Percentiles rank a stretch among this genome's conserved stretches.
Conservation (phyloP, 2,113 vertebrate species). For the Sturnus vulgaris region DNA sequence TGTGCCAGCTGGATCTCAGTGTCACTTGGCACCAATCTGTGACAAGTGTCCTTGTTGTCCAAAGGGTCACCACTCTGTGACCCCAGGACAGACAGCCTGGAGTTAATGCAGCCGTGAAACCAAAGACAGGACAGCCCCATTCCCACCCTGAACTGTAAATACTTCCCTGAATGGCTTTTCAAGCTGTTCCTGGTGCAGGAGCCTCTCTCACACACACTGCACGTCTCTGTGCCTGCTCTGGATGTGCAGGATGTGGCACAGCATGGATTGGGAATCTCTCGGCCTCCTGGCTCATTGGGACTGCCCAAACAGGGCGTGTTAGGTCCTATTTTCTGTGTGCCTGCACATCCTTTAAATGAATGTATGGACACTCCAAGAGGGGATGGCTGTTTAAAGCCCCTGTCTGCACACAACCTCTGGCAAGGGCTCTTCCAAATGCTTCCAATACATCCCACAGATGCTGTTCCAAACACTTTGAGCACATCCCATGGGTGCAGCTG, state of each 20-base stretch:
- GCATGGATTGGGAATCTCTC: not conserved
- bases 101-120: not conserved
- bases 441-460: not conserved
- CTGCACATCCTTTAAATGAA: not conserved
- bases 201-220: not conserved
- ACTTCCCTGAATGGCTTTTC: slow-evolving; percentile 27
- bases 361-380: not conserved
- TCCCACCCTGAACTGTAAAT: not conserved
- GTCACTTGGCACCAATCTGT: not conserved
- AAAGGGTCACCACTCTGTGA: not conserved
- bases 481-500: accelerated
- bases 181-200: slow-evolving; percentile 26
- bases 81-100: not conserved
- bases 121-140: not conserved
- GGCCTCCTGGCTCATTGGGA: not conserved
- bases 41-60: not conserved
- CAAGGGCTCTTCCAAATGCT: not conserved
- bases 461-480: not conserved
- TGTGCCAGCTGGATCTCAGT: not conserved
- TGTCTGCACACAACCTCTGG: not conserved
- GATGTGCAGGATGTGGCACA: accelerated
- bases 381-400: not conserved
- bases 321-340: not conserved
- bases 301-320: not conserved
- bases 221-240: not conserved